Percentiles rank a stretch among this genome's conserved stretches.
Evolutionary conservation across 2,797 vertebrate genomes (phyloP).

Genomic region (Myripristis murdjan): DNA sequence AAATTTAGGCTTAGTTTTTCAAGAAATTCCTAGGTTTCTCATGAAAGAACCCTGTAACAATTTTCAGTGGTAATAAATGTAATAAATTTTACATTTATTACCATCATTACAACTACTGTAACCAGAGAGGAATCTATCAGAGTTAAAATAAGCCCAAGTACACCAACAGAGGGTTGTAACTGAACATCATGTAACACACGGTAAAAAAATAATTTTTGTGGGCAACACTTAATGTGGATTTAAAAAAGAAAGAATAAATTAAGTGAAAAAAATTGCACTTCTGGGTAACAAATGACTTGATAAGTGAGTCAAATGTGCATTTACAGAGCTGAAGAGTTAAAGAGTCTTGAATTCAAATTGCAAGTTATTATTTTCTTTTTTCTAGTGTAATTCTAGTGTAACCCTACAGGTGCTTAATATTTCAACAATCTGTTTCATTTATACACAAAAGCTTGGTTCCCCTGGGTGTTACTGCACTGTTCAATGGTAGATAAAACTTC

Average conservation of each 20-base stretch:
- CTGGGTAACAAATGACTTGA: background rate
- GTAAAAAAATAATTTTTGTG: background rate
- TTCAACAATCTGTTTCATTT: slow-evolving; percentile 1
- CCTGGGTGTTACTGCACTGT: slow-evolving; percentile 8
- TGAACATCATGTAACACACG: background rate
- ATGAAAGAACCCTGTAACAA: slow-evolving; percentile 2
- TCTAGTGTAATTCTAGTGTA: no score
- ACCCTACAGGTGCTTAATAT: slow-evolving; percentile 1
- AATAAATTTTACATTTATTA: no score
- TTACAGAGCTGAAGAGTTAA: slow-evolving; percentile 11
- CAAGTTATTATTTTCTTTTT: no score
- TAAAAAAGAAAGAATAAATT: background rate
- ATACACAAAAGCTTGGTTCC: no score
- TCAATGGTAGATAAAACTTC: slow-evolving; percentile 17
- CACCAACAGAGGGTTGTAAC: background rate
- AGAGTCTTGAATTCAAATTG: no score
- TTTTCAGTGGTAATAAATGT: no score
- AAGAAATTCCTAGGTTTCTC: background rate
- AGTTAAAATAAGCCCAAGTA: slow-evolving; percentile 24
- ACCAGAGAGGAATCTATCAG: background rate
- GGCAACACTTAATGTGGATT: background rate
- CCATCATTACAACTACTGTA: background rate
- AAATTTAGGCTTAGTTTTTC: no score
- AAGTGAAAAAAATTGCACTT: no score
- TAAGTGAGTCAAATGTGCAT: slow-evolving; percentile 22